Evolutionary conservation across 2,797 vertebrate genomes (phyloP).

Genomic region (Selene dorsalis): DNA sequence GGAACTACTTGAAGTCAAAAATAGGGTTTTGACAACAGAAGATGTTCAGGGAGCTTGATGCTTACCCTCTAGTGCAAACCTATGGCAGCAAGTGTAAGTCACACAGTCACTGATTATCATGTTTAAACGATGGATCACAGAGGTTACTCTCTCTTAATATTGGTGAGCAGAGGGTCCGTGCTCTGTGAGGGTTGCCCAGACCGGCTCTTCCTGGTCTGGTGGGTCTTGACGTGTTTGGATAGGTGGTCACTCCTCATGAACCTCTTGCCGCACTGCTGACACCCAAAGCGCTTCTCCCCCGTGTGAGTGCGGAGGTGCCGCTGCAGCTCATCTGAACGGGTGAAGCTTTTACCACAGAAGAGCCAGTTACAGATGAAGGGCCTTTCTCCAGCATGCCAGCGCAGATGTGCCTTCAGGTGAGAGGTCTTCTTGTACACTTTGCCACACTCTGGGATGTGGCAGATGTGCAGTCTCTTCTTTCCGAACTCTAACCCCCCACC

Average conservation of each 20-base stretch:
- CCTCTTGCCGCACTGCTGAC: conserved; percentile 89
- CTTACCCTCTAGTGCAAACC: conserved; percentile 77
- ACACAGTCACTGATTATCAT: conserved; percentile 51
- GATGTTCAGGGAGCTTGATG: conserved; percentile 40
- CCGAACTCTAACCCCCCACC: conserved; percentile 84
- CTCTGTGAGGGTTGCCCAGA: conserved; percentile 72
- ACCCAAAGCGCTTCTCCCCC: conserved; percentile 91
- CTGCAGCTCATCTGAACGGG: conserved; percentile 90
- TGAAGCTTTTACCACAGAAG: conserved; percentile 90
- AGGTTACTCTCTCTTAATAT: conserved; percentile 86
- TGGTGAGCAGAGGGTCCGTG: conserved; percentile 80
- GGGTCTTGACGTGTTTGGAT: conserved; percentile 91
- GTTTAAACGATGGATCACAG: conserved; percentile 2
- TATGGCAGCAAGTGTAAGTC: conserved; percentile 65
- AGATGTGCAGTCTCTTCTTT: conserved; percentile 90
- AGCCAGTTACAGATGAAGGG: conserved; percentile 92
- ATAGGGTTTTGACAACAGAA: conserved; percentile 44
- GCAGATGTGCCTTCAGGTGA: conserved; percentile 90
- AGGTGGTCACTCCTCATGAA: conserved; percentile 93
- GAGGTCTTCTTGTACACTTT: conserved; percentile 92
- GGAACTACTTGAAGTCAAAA: conserved; percentile 55
- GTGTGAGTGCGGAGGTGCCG: conserved; percentile 91
- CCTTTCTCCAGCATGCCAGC: conserved; percentile 90
- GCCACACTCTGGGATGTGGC: conserved; percentile 90
- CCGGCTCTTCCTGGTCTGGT: conserved; percentile 87